Evolutionary conservation across 2,113 vertebrate species (phyloP).

Genomic region (Pseudorhombus dupliciocellatus): DNA sequence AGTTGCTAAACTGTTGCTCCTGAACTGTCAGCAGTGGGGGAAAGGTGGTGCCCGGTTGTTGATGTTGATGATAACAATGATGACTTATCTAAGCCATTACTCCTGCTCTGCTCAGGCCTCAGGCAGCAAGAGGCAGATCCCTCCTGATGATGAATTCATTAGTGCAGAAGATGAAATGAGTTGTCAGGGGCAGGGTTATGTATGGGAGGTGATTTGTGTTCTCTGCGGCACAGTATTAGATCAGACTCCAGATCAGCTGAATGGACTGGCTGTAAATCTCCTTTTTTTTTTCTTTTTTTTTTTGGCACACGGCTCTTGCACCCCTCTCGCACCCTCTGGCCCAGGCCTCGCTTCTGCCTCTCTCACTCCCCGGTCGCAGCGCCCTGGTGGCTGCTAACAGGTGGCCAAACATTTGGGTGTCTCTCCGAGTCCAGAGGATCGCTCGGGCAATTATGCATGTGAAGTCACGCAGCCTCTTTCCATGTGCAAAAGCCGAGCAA

Average conservation of each 20-base stretch:
- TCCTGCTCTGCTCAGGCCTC: slow-evolving; percentile 55
- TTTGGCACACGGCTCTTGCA: slow-evolving; percentile 57
- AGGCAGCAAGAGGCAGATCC: slow-evolving; percentile 57
- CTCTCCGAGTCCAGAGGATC: slow-evolving; percentile 53
- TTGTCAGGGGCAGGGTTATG: slow-evolving; percentile 70
- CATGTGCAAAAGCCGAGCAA: slow-evolving; percentile 23
- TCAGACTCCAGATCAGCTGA: slow-evolving; percentile 45
- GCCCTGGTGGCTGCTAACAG: slow-evolving; percentile 72
- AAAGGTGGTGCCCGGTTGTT: slow-evolving; percentile 31
- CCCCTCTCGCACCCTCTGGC: slow-evolving; percentile 22
- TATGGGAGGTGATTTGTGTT: slow-evolving; percentile 74
- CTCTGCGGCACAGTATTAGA: slow-evolving; percentile 54
- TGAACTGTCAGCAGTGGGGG: slow-evolving; percentile 18
- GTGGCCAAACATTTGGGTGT: slow-evolving; percentile 72
- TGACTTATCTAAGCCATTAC: slow-evolving; percentile 69
- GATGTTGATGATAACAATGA: slow-evolving; percentile 55
- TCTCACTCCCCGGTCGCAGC: slow-evolving; percentile 23
- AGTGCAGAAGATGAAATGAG: slow-evolving; percentile 74
- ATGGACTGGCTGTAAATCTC: slow-evolving; percentile 63
- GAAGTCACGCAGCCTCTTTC: slow-evolving; percentile 35
- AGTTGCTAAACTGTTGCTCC: slow-evolving; percentile 57
- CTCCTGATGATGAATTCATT: slow-evolving; percentile 75
- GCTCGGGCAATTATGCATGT: slow-evolving; percentile 49
- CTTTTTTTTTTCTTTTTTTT: slow-evolving; percentile 35
- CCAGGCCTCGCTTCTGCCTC: slow-evolving; percentile 45